These are phyloP conservation scores for Amblyopsis hoosieri DNA, from an alignment of 2,797 vertebrate genomes.

Conservation along the genomic window DNA sequence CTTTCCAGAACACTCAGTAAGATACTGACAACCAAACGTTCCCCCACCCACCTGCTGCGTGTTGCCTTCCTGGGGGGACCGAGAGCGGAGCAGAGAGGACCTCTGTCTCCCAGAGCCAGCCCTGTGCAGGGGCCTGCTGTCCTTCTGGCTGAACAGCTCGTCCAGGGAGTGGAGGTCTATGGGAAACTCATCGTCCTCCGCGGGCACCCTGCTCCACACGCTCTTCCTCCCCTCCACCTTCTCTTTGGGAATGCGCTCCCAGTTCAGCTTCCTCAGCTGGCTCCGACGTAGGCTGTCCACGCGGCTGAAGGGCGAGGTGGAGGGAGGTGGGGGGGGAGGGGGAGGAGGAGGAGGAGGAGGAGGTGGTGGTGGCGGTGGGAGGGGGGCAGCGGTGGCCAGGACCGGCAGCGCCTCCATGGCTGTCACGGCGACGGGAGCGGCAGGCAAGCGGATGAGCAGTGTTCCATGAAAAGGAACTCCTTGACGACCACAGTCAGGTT, in stretches of 20 bases:
- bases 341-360: slow-evolving; percentile 33
- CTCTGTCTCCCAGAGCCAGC: slow-evolving; percentile 48
- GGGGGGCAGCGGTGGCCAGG: slow-evolving; percentile 54
- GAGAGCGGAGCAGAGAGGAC: slow-evolving; percentile 55
- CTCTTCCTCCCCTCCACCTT: slow-evolving; percentile 79
- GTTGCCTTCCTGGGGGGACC: slow-evolving; percentile 70
- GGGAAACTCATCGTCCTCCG: slow-evolving; percentile 75
- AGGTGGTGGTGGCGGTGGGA: slow-evolving; percentile 30
- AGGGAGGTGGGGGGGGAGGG: slow-evolving; percentile 19
- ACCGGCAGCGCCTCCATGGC: slow-evolving; percentile 68
- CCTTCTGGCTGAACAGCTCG: slow-evolving; percentile 80
- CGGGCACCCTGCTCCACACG: slow-evolving; percentile 74
- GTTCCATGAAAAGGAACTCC: slow-evolving; percentile 78
- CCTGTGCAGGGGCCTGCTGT: slow-evolving; percentile 62
- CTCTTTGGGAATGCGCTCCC: slow-evolving; percentile 82
- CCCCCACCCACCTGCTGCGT: slow-evolving; percentile 71
- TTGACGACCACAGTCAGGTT: slow-evolving; percentile 64
- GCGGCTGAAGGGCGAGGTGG: slow-evolving; percentile 49
- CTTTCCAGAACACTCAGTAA: background rate
- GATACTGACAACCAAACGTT: background rate
- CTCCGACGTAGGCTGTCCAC: slow-evolving; percentile 59
- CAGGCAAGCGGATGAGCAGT: slow-evolving; percentile 32
- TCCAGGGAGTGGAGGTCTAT: slow-evolving; percentile 81
- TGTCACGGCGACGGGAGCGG: slow-evolving; percentile 53
- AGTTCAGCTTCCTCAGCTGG: slow-evolving; percentile 81